Evolutionary conservation across 2,797 vertebrate species (phyloP), one percentile per base, ranked within the genome.

Genomic region (Gymnocypris eckloni): DNA sequence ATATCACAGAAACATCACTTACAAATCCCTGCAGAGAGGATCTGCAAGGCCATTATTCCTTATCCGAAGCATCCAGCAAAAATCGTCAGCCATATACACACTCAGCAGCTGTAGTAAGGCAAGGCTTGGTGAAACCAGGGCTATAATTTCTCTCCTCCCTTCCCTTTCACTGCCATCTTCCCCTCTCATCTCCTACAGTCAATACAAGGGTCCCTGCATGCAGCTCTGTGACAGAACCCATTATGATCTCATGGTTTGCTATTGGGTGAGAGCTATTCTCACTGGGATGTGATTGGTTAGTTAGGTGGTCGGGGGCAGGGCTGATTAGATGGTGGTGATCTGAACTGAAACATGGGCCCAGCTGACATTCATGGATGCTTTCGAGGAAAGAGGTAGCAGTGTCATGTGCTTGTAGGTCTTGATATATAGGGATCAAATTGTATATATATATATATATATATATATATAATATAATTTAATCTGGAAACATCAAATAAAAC

Each of bases 21-120:
- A 94, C 93, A 91, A 45, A 89, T 85, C 54, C 87, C 89, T 54
- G 91, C 77, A 76, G 90, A 90, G 82, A 93, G 88, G 87, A 92
- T 93, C 85, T 91, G 86, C 81, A 93, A 88, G 82, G 92, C 92
- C 92, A 93, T 92, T 83, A 87, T 87, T 90, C 87, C 89, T 91
- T 45, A 41, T 88, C 71, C 87, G 79, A 50, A 67, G 45, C 86
- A 89, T 83, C 79, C 84, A 90, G 70, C 73, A 76, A 61, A 75
- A 82, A 90, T 77, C 37, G 86, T 81, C 87, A 77, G 86, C 67
- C 81, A 82, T 82, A 82, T 79, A 88, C 76, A 82, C 66, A 73
- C 82, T 79, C 83, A 89, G 85, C 80, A 71, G 67, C n/a, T 54
- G 75, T 28, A 69, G 71, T 59, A 87, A 61, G 67, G 52, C 83